Percentiles rank a stretch among this genome's conserved stretches.
phyloP scores from a whole-genome alignment of 2,113 vertebrate genomes.

The Sinocyclocheilus anshuiensis region DNA sequence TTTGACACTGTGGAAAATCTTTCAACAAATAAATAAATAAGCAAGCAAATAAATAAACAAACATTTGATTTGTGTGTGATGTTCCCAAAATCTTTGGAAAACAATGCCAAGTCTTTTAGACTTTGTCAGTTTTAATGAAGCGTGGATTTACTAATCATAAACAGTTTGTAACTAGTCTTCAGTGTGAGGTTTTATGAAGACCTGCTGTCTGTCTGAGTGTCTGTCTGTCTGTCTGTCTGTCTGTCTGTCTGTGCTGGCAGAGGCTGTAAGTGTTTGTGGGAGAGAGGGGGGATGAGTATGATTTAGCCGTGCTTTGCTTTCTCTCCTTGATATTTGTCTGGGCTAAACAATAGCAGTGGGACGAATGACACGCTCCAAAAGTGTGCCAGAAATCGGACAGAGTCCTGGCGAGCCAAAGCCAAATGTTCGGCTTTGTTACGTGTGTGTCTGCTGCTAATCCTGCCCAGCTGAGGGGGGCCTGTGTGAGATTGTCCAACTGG shows the following conservation, averaged over 20 bases:
- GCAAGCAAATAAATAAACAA: neutral
- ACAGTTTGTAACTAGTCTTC: neutral
- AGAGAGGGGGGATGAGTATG: neutral
- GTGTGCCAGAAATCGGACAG: neutral
- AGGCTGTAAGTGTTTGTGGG: neutral
- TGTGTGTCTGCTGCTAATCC: conserved; percentile 1
- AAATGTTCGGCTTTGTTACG: neutral
- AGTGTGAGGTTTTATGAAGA: neutral
- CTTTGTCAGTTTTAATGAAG: neutral
- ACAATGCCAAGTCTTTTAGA: neutral
- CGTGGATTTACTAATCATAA: neutral
- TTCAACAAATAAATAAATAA: neutral
- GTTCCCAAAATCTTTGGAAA: neutral
- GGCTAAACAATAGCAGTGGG: conserved; percentile 4
- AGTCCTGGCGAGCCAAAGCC: neutral
- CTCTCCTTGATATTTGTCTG: neutral
- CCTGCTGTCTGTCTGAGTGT: no score
- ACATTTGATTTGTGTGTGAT: no score
- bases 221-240: neutral
- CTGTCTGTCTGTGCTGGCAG: neutral
- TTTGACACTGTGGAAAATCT: neutral
- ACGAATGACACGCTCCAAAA: neutral
- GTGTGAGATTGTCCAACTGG: neutral
- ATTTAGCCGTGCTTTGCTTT: neutral
- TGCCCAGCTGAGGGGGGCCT: neutral